A percentile compares a stretch with the other conserved stretches of the same genome.
phyloP scores from a whole-genome alignment of 2,797 vertebrate genomes.

The Chaunax sp. region DNA sequence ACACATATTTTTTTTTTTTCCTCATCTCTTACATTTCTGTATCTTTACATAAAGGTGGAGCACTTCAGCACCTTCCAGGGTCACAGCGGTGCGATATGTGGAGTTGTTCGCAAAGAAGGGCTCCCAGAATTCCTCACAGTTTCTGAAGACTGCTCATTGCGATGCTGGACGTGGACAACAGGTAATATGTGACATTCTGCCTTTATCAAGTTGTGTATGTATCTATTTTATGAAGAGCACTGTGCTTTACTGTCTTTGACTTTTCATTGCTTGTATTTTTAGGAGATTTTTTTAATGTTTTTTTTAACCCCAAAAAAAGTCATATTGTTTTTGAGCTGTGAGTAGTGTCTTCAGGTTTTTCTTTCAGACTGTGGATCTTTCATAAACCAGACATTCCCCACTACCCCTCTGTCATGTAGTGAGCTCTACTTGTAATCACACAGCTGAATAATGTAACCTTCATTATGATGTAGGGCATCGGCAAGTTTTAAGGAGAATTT shows the following conservation, averaged over 20 bases:
- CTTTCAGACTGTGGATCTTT: no score
- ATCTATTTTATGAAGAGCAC: background rate
- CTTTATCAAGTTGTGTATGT: background rate
- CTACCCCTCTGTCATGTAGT: no score
- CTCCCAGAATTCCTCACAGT: slow-evolving; percentile 79
- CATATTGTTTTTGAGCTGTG: no score
- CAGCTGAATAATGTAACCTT: no score
- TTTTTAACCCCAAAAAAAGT: no score
- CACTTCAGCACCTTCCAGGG: slow-evolving; percentile 82
- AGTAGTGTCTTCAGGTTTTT: no score
- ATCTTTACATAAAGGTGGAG: slow-evolving; percentile 75
- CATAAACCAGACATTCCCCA: no score
- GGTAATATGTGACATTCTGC: slow-evolving; percentile 58
- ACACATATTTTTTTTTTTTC: background rate
- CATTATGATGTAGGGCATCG: no score
- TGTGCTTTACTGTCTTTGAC: background rate
- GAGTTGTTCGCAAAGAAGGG: slow-evolving; percentile 65
- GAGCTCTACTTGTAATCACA: no score
- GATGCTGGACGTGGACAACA: slow-evolving; percentile 77
- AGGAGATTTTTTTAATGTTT: no score
- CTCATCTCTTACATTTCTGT: background rate
- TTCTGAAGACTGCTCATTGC: slow-evolving; percentile 83
- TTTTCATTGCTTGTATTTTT: no score
- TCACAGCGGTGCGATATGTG: slow-evolving; percentile 81
- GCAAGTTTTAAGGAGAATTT: no score